Evolutionary conservation across 2,888 invertebrate genomes (phyloP).

Genomic region (Schizotus pectinicornis): DNA sequence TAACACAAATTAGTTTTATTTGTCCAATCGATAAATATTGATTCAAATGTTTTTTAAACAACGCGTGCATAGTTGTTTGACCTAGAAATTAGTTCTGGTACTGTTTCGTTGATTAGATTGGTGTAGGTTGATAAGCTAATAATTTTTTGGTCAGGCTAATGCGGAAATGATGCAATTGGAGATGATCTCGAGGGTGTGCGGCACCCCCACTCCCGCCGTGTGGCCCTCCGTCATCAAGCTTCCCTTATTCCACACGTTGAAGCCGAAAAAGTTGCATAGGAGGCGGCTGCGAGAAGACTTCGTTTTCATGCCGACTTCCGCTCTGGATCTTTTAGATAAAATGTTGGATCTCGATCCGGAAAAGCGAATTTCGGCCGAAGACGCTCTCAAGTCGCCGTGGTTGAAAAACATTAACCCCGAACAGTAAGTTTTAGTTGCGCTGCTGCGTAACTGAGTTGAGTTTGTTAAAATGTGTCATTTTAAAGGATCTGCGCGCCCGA

Average conservation of each 20-base stretch:
- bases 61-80: too few relatives aligned
- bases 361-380: slow-evolving; percentile 90
- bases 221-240: slow-evolving; percentile 96
- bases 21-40: too few relatives aligned
- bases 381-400: slow-evolving; percentile 92
- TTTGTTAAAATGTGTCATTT: slow-evolving; percentile 4
- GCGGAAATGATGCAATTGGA: slow-evolving; percentile 93
- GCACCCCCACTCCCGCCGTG: slow-evolving; percentile 93
- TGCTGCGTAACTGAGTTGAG: not conserved
- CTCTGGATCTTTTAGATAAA: slow-evolving; percentile 89
- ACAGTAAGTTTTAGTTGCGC: slow-evolving; percentile 68
- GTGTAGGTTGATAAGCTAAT: not conserved
- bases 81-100: too few relatives aligned
- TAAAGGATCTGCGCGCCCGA: slow-evolving; percentile 81
- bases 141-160: slow-evolving; percentile 73
- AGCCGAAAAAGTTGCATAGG: slow-evolving; percentile 89
- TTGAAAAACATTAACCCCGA: slow-evolving; percentile 89
- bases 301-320: slow-evolving; percentile 85
- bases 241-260: slow-evolving; percentile 89
- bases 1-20: too few relatives aligned
- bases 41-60: too few relatives aligned
- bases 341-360: slow-evolving; percentile 97
- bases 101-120: too few relatives aligned
- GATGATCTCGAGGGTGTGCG: slow-evolving; percentile 92
- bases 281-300: slow-evolving; percentile 92